Base-by-base conservation (phyloP, 2,113 vertebrate genomes). In the Aptenodytes patagonicus region DNA sequence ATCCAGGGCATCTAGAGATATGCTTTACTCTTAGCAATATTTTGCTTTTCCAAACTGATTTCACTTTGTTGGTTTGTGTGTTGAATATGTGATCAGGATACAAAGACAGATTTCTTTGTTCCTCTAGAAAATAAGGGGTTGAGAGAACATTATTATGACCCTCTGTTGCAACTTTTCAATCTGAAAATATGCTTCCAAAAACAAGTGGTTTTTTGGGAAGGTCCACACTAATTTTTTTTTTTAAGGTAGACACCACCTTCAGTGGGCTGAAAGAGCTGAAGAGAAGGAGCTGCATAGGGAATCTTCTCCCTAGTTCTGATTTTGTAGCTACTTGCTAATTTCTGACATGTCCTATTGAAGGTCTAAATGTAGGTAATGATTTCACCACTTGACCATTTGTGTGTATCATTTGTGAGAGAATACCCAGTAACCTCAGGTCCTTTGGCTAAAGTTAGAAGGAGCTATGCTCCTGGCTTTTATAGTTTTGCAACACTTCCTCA, bases 401-500 rank as follows among this genome's bases (percentile, higher is more conserved):
- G 0, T 32, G 46, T 49, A 20, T 66, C 13, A 1, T 51, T 80
- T 0, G 1, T 22, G 47, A 62, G 72, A 69, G 49, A 66, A 28
- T 3, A 19, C 57, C 20, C 26, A 26, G 55, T 54, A 51, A 17
- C 65, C 65, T 66, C 0, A 0, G 10, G 28, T 64, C 21, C 29
- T 65, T 70, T 61, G 0, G 3, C n/a, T 71, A 11, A 36, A 0
- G 0, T 69, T 71, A 47, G 71, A 66, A 58, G 71, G 72, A 95
- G 9, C 29, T 1, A 0, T 7, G 12, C 25, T 64, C 10, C 46
- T 69, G 42, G 21, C 31, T 49, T 84, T 80, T 40, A 40, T 34
- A 29, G 62, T 68, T 76, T 46, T 64, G 58, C 40, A 49, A 9
- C 0, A 1, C 75, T 86, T 78, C 58, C 46, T 84, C 7, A 1